Evolutionary conservation across 2,113 vertebrate genomes (phyloP).

Genomic region (Scalopus aquaticus): DNA sequence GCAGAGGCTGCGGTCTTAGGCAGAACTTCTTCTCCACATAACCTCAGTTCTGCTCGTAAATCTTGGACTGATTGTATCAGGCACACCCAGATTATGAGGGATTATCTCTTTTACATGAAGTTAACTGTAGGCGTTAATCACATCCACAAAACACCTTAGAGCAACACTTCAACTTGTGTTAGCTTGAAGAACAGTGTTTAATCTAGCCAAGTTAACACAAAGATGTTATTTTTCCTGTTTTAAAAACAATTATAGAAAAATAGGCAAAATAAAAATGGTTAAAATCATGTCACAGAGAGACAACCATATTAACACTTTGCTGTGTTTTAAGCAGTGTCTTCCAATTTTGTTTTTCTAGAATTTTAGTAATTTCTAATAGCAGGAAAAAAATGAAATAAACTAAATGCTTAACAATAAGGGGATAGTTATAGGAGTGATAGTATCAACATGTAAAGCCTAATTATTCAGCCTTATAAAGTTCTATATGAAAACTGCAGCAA

Average conservation of each 20-base stretch:
- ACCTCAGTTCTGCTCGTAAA: neutral
- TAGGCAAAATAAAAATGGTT: neutral
- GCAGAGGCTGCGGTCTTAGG: neutral
- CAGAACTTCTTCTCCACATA: neutral
- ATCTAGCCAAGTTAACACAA: neutral
- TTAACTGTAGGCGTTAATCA: neutral
- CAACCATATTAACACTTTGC: neutral
- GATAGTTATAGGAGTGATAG: neutral
- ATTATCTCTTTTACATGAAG: neutral
- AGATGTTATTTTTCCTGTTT: neutral
- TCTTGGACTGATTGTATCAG: neutral
- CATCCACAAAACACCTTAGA: neutral
- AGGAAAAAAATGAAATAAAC: slow-evolving; percentile 28
- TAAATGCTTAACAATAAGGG: neutral
- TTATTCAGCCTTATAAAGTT: neutral
- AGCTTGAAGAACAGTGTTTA: neutral
- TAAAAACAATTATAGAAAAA: slow-evolving; percentile 26
- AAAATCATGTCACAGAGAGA: neutral
- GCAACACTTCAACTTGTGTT: neutral
- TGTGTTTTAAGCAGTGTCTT: slow-evolving; percentile 4
- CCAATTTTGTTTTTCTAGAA: neutral
- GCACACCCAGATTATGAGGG: neutral
- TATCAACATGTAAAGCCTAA: neutral
- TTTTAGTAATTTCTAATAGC: slow-evolving; percentile 16
- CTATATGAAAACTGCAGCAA: slow-evolving; percentile 24